Evolutionary conservation across 2,797 vertebrate genomes (phyloP).

Genomic region (Diglossa cyanea): DNA sequence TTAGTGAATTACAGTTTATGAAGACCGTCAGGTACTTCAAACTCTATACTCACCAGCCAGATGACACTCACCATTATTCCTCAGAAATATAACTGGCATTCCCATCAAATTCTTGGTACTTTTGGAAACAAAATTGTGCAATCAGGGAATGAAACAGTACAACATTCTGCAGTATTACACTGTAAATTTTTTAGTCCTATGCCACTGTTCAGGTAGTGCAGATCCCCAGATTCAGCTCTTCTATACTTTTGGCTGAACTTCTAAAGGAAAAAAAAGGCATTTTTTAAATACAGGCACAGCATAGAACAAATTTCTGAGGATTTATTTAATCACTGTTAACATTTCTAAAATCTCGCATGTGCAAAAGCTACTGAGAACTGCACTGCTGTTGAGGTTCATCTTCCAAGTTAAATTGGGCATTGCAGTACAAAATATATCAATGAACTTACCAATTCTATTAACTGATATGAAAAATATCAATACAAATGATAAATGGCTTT

Average conservation of each 20-base stretch:
- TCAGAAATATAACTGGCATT: not conserved
- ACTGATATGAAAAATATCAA: not conserved
- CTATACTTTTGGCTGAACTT: not conserved
- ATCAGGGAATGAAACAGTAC: not conserved
- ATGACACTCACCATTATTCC: not conserved
- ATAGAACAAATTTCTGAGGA: not conserved
- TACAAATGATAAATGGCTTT: not conserved
- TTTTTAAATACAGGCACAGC: not conserved
- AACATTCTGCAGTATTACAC: not conserved
- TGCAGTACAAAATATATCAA: not conserved
- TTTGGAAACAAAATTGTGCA: not conserved
- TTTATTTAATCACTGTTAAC: not conserved
- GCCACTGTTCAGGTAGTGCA: not conserved
- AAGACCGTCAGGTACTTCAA: not conserved
- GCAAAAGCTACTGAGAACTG: not conserved
- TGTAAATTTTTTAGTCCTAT: not conserved
- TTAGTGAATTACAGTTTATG: not conserved
- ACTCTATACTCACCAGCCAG: not conserved
- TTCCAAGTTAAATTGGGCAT: not conserved
- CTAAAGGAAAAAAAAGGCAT: not conserved
- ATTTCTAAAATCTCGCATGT: not conserved
- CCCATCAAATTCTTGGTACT: not conserved
- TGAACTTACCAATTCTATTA: not conserved
- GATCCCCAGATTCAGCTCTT: not conserved
- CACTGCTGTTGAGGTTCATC: not conserved